These are phyloP conservation scores for Cataglyphis livida DNA, from an alignment of 2,888 invertebrate species.

Conservation along the genomic window DNA sequence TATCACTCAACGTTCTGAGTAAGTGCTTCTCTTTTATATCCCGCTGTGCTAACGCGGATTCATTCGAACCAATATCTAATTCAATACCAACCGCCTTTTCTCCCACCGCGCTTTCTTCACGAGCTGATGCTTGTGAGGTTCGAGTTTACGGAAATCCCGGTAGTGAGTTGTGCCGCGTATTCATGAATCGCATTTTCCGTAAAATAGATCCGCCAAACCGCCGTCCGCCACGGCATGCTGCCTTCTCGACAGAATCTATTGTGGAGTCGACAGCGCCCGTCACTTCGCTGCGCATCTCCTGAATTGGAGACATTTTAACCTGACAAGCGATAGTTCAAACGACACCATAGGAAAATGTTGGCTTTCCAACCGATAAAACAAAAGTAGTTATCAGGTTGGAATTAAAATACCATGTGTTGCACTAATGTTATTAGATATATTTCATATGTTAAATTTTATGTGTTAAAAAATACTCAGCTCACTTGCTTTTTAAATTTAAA, in stretches of 20 bases:
- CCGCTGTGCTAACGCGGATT: slow-evolving; percentile 74
- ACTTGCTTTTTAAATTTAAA: neutral
- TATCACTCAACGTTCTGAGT: slow-evolving; percentile 75
- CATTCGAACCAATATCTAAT: slow-evolving; percentile 79
- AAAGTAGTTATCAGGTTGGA: neutral
- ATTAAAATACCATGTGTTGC: neutral
- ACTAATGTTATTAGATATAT: neutral
- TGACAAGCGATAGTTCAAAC: slow-evolving; percentile 46
- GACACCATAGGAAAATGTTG: slow-evolving; percentile 17
- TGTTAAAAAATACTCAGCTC: neutral
- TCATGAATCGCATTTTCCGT: slow-evolving; percentile 77
- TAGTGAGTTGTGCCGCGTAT: slow-evolving; percentile 71
- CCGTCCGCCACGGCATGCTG: slow-evolving; percentile 59
- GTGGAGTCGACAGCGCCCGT: slow-evolving; percentile 50
- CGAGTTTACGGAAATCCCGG: slow-evolving; percentile 72
- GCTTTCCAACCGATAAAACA: neutral
- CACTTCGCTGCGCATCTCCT: slow-evolving; percentile 21
- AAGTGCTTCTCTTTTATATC: slow-evolving; percentile 71
- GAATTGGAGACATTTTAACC: slow-evolving; percentile 42
- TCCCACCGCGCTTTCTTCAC: slow-evolving; percentile 49
- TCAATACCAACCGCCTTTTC: slow-evolving; percentile 72
- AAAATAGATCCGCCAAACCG: slow-evolving; percentile 75
- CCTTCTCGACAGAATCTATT: slow-evolving; percentile 49
- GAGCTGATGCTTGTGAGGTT: slow-evolving; percentile 43
- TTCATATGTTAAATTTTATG: too few species aligned